Evolutionary conservation across 2,113 vertebrate genomes (phyloP).

Genomic region (Nothobranchius furzeri): DNA sequence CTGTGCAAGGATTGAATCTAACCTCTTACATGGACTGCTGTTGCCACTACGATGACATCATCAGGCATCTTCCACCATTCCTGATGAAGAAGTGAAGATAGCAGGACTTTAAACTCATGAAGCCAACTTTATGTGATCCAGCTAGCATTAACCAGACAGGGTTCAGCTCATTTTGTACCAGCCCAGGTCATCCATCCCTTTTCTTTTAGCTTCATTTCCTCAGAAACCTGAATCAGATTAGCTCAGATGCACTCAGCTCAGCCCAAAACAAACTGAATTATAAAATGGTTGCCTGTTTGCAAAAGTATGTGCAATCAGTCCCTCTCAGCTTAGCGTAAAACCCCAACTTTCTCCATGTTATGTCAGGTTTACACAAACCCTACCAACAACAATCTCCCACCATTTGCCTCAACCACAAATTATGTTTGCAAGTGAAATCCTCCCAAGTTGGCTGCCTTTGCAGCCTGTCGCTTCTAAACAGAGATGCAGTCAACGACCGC

Average conservation of each 20-base stretch:
- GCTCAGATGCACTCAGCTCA: slow-evolving; percentile 28
- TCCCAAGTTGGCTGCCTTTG: slow-evolving; percentile 41
- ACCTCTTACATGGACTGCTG: slow-evolving; percentile 43
- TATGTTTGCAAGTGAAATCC: slow-evolving; percentile 53
- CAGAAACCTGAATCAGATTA: slow-evolving; percentile 35
- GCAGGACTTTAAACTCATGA: slow-evolving; percentile 49
- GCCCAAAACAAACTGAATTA: slow-evolving; percentile 34
- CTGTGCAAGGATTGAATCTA: slow-evolving; percentile 39
- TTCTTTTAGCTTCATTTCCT: slow-evolving; percentile 20
- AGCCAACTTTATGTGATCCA: slow-evolving; percentile 8
- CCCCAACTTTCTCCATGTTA: slow-evolving; percentile 29
- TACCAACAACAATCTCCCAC: slow-evolving; percentile 28
- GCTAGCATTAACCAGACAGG: slow-evolving; percentile 9
- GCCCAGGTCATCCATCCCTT: not conserved
- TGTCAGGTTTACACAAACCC: slow-evolving; percentile 22
- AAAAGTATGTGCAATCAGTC: not conserved
- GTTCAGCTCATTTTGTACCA: slow-evolving; percentile 32
- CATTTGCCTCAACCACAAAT: slow-evolving; percentile 42
- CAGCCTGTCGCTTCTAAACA: slow-evolving; percentile 51
- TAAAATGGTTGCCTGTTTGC: not conserved
- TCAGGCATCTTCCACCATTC: slow-evolving; percentile 11
- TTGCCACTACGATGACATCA: slow-evolving; percentile 68
- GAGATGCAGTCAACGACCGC: slow-evolving; percentile 17
- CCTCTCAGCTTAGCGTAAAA: slow-evolving; percentile 14
- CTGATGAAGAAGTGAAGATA: not conserved